Percentiles rank a stretch among this genome's conserved stretches.
Conservation (phyloP, 2,888 invertebrate genomes). For the Aleiodes alternator region DNA sequence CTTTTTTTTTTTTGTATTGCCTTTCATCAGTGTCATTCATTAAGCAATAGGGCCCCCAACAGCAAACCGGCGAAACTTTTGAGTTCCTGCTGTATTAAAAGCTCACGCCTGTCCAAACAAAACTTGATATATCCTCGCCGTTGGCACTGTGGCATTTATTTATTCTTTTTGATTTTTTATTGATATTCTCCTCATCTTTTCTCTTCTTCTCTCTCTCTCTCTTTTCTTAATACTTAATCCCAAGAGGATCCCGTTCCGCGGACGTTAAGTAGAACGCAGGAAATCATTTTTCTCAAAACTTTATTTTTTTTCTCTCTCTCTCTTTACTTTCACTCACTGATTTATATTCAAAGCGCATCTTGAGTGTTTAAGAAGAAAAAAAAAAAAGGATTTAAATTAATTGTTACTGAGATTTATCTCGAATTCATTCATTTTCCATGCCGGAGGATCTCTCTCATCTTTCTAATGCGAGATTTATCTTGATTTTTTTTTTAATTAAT, state of each 20-base stretch:
- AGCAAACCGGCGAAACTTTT: too few species aligned
- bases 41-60: neutral
- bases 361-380: conserved; percentile 6
- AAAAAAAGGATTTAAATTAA: conserved; percentile 5
- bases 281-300: conserved; percentile 41
- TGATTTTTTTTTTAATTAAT: too few species aligned
- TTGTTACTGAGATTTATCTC: conserved; percentile 25
- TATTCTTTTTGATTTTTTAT: conserved; percentile 21
- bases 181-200: conserved; percentile 1
- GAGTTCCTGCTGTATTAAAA: conserved; percentile 1
- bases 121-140: conserved; percentile 23
- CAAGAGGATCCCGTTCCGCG: conserved; percentile 36
- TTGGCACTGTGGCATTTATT: conserved; percentile 28
- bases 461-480: neutral
- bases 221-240: conserved; percentile 10
- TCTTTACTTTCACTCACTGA: conserved; percentile 29
- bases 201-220: too few species aligned
- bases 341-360: conserved; percentile 15
- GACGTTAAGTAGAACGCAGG: conserved; percentile 41
- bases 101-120: conserved; percentile 30
- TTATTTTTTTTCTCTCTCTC: neutral
- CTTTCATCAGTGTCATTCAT: conserved; percentile 23
- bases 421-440: conserved; percentile 12
- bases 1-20: neutral
- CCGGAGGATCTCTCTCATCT: conserved; percentile 1